Percentiles rank a stretch among this genome's conserved stretches.
Conservation (phyloP, 2,888 invertebrate species). For the Agrotis segetum region DNA sequence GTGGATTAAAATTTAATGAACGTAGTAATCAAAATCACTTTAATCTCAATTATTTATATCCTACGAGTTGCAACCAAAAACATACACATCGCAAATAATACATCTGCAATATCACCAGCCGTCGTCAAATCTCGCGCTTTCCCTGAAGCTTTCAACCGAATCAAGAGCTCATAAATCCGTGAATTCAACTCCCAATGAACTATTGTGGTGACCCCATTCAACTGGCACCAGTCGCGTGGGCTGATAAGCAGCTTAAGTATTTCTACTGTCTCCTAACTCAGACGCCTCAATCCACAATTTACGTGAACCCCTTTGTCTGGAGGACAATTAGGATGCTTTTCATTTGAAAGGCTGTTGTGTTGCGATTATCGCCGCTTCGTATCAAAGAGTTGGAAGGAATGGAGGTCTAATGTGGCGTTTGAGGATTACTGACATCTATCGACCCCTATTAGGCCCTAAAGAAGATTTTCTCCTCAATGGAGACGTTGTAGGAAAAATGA, state of each 20-base stretch:
- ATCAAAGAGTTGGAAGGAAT: not conserved
- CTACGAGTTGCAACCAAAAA: not conserved
- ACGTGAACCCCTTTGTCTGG: slow-evolving; percentile 27
- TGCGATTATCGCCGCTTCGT: not conserved
- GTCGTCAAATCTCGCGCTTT: not conserved
- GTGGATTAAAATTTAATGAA: not conserved
- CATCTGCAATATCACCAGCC: not conserved
- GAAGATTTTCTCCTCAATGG: too few species aligned
- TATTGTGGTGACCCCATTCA: slow-evolving; percentile 45
- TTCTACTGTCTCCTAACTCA: slow-evolving; percentile 36
- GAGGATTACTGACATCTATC: not conserved
- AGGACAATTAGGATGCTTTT: slow-evolving; percentile 18
- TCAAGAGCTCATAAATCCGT: slow-evolving; percentile 35
- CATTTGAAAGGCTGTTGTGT: slow-evolving; percentile 5
- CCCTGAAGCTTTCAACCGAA: slow-evolving; percentile 8
- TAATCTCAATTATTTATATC: not conserved
- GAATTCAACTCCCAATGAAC: slow-evolving; percentile 30
- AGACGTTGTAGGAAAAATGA: too few species aligned
- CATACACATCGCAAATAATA: not conserved
- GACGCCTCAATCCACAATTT: not conserved
- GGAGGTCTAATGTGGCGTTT: not conserved
- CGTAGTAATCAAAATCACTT: not conserved
- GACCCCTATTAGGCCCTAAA: too few species aligned
- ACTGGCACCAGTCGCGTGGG: slow-evolving; percentile 30
- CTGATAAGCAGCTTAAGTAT: slow-evolving; percentile 53